Conservation (phyloP, 2,888 invertebrate genomes). For the Tricholauxania praeusta region DNA sequence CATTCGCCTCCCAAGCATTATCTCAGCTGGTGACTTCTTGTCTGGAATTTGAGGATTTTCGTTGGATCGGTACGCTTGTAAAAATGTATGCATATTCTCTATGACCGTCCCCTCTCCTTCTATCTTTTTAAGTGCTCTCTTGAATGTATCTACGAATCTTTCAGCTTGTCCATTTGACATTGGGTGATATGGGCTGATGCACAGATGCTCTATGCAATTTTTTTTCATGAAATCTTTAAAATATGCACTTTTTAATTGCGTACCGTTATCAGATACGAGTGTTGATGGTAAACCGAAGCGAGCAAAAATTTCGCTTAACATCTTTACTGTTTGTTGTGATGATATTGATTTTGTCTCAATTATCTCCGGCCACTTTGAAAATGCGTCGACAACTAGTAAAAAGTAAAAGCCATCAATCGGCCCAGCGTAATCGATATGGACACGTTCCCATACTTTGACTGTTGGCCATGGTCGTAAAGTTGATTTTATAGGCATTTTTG, state of each 20-base stretch:
- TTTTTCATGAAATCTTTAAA: slow-evolving; percentile 30
- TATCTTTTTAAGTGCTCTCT: slow-evolving; percentile 42
- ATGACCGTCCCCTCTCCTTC: slow-evolving; percentile 39
- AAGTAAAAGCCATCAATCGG: slow-evolving; percentile 47
- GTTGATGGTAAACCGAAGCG: slow-evolving; percentile 43
- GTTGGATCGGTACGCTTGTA: slow-evolving; percentile 45
- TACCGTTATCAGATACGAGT: slow-evolving; percentile 36
- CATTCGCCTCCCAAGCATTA: slow-evolving; percentile 43
- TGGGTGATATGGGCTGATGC: slow-evolving; percentile 38
- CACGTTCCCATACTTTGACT: too few species aligned
- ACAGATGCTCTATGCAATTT: slow-evolving; percentile 38
- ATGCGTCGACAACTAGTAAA: slow-evolving; percentile 62
- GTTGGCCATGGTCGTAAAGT: too few species aligned
- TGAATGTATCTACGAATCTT: slow-evolving; percentile 47
- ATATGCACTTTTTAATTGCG: slow-evolving; percentile 36
- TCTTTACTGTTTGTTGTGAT: slow-evolving; percentile 40
- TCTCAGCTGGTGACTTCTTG: slow-evolving; percentile 45
- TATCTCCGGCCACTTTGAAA: slow-evolving; percentile 66
- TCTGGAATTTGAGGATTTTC: slow-evolving; percentile 43
- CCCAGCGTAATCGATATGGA: too few species aligned
- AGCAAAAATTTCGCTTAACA: slow-evolving; percentile 44
- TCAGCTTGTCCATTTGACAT: slow-evolving; percentile 50
- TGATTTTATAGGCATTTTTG: too few species aligned
- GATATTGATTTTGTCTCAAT: slow-evolving; percentile 47
- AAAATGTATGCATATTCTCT: slow-evolving; percentile 42